Evolutionary conservation across 2,888 invertebrate species (phyloP).

Genomic region (Gisinianus flammeolus): DNA sequence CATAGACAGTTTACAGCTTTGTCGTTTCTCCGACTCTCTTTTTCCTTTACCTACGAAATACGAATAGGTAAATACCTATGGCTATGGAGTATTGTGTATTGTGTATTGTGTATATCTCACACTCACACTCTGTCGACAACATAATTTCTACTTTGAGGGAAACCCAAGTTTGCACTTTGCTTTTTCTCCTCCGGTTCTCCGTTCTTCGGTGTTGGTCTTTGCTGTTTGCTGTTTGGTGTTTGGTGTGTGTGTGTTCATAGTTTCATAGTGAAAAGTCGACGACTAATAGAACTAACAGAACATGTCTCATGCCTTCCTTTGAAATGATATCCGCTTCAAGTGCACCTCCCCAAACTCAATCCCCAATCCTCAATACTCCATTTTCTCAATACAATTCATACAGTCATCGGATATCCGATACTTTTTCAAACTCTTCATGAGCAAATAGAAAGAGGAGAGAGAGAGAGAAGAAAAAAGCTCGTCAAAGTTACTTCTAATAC

Average conservation of each 20-base stretch:
- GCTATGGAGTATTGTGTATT: no score
- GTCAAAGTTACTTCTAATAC: background rate
- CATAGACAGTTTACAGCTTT: slow-evolving; percentile 1
- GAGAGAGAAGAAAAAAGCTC: background rate
- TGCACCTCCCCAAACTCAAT: background rate
- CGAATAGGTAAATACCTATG: no score
- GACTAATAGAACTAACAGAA: background rate
- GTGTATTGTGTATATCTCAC: no score
- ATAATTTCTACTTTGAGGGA: slow-evolving; percentile 18
- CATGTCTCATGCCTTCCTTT: background rate
- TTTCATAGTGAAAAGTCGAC: background rate
- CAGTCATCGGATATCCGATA: background rate
- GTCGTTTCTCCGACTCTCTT: no score
- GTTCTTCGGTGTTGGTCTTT: background rate
- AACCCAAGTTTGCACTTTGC: slow-evolving; percentile 35
- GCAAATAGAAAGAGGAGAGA: background rate
- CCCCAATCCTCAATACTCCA: background rate
- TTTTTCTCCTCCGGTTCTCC: background rate
- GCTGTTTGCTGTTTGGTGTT: background rate
- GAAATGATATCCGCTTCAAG: background rate
- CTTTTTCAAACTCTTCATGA: background rate
- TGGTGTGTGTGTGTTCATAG: background rate
- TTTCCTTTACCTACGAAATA: no score
- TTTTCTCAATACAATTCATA: background rate
- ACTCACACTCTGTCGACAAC: background rate